Conservation (phyloP, 2,113 vertebrate species). For the Semicossyphus pulcher region DNA sequence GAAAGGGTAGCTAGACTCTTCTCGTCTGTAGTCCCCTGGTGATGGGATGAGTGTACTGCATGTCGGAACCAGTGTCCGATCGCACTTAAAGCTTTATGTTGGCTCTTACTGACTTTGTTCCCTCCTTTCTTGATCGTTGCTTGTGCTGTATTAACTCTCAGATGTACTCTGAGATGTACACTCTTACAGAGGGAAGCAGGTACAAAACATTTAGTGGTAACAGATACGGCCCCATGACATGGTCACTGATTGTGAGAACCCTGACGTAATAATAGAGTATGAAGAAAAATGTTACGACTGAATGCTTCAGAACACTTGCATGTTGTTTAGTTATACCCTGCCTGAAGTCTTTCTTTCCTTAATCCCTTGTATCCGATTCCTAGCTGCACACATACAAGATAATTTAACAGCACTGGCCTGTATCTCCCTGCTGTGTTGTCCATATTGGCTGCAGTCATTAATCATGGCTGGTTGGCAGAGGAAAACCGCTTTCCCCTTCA, state of each 20-base stretch:
- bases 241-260: conserved; percentile 34
- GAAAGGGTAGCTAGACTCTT: no score
- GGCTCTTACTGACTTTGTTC: no score
- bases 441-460: conserved; percentile 12
- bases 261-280: conserved; percentile 26
- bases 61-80: no score
- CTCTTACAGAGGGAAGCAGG: no score
- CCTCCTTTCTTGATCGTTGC: no score
- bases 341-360: background rate
- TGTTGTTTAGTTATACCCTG: background rate
- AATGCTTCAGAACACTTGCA: conserved; percentile 11
- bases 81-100: no score
- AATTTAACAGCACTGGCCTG: conserved; percentile 1
- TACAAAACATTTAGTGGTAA: conserved; percentile 5
- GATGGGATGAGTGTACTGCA: no score
- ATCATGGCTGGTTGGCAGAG: conserved; percentile 16
- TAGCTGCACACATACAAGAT: background rate
- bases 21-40: no score
- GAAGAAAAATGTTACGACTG: conserved; percentile 25
- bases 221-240: conserved; percentile 14
- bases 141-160: no score
- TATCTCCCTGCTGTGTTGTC: background rate
- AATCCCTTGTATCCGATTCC: background rate
- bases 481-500: background rate
- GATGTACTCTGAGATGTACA: no score